These are phyloP conservation scores for Cygnus atratus DNA, from an alignment of 2,113 vertebrate species.

Conservation along the genomic window DNA sequence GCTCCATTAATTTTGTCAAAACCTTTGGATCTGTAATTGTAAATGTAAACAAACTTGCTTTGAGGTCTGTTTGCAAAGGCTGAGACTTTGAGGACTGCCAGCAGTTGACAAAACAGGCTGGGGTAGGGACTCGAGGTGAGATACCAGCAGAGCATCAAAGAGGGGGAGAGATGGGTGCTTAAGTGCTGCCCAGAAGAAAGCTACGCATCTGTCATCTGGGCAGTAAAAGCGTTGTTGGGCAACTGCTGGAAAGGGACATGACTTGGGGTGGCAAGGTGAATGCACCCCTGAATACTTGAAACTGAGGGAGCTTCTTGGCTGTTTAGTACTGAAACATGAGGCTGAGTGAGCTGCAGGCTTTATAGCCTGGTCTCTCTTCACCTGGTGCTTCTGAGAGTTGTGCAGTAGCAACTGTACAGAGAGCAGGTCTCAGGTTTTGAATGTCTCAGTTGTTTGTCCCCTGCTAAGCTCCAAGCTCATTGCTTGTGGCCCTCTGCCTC, in stretches of 20 bases:
- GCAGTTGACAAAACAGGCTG: not conserved
- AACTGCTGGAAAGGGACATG: not conserved
- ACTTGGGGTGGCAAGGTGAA: not conserved
- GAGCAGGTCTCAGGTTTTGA: not conserved
- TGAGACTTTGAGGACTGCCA: not conserved
- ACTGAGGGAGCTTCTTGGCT: not conserved
- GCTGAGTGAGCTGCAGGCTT: not conserved
- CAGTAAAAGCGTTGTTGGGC: not conserved
- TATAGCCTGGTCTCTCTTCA: not conserved
- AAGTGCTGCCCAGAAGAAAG: not conserved
- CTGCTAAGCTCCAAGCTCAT: fast-evolving
- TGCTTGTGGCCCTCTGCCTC: not conserved
- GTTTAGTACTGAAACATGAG: not conserved
- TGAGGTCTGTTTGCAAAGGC: not conserved
- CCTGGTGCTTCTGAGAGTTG: not conserved
- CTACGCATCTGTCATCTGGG: not conserved
- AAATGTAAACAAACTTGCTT: not conserved
- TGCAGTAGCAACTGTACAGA: not conserved
- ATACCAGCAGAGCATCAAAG: not conserved
- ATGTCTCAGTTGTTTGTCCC: not conserved
- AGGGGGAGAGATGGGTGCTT: not conserved
- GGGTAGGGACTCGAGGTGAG: not conserved
- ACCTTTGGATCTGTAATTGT: not conserved
- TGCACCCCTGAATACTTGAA: not conserved
- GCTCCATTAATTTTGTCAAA: not conserved